phyloP scores from a whole-genome alignment of 2,888 invertebrate species.

The Hypomecis punctinalis region DNA sequence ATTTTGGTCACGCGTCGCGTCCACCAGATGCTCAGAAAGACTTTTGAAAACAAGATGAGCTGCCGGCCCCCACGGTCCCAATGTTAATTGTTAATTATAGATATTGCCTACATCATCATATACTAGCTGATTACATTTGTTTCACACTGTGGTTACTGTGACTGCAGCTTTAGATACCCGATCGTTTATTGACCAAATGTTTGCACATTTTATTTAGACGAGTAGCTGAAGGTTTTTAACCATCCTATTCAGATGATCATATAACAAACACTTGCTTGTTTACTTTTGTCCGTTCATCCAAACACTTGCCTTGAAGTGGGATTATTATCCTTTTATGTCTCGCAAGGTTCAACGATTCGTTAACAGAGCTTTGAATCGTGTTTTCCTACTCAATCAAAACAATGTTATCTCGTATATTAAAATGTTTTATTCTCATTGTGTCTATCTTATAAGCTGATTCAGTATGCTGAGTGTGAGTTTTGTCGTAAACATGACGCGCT shows the following conservation, averaged over 20 bases:
- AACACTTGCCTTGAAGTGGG: constrained; percentile 21
- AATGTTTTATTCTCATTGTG: no score
- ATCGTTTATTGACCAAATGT: constrained; percentile 17
- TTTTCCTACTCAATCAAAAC: constrained; percentile 13
- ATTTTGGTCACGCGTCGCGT: no score
- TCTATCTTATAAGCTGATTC: no score
- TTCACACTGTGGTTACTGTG: neutral
- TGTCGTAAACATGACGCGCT: no score
- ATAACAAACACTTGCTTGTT: constrained; percentile 12
- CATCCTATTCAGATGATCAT: constrained; percentile 20
- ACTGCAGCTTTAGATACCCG: constrained; percentile 2
- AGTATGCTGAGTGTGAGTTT: no score
- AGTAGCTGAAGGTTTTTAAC: constrained; percentile 22
- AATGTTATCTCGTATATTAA: neutral
- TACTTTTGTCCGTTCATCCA: constrained; percentile 16
- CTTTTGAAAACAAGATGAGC: no score
- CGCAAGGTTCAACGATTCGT: constrained; percentile 11
- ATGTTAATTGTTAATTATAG: no score
- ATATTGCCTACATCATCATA: no score
- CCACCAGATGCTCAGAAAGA: no score
- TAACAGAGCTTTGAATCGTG: constrained; percentile 2
- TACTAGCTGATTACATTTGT: neutral
- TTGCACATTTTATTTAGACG: constrained; percentile 13
- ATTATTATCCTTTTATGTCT: constrained; percentile 22
- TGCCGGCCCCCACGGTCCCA: no score